Evolutionary conservation across 2,888 invertebrate species (phyloP).

Genomic region (Eumacrocentrus americanus): DNA sequence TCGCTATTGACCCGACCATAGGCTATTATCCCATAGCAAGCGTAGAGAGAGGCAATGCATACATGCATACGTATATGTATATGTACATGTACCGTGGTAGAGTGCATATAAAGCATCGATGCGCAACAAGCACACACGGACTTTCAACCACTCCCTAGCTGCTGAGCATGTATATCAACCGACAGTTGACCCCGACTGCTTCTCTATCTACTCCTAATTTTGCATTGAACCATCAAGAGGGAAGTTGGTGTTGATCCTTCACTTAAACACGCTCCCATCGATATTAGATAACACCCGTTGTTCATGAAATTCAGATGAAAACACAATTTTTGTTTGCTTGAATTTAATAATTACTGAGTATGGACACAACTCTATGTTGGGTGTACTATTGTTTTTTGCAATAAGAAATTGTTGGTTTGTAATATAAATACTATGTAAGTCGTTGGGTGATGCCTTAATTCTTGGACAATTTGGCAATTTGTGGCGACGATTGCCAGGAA

Average conservation of each 20-base stretch:
- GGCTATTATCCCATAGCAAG: conserved; percentile 35
- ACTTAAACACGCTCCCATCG: no score
- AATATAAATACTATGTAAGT: no score
- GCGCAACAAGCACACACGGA: conserved; percentile 7
- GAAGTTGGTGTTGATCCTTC: no score
- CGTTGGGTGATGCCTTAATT: conserved; percentile 5
- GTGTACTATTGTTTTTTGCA: no score
- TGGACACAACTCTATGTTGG: no score
- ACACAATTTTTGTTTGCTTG: no score
- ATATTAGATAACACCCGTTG: no score
- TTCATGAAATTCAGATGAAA: no score
- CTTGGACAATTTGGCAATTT: conserved; percentile 25
- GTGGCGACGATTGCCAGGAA: conserved; percentile 48
- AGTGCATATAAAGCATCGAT: conserved; percentile 1
- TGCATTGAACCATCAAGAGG: no score
- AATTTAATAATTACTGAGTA: no score
- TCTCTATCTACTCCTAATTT: not conserved
- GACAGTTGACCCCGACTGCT: not conserved
- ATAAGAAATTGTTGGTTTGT: no score
- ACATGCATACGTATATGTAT: not conserved
- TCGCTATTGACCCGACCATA: conserved; percentile 35
- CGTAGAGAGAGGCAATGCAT: conserved; percentile 16
- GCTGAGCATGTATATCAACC: not conserved
- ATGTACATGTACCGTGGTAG: not conserved
- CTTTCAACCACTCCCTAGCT: not conserved